phyloP scores from a whole-genome alignment of 2,888 invertebrate species.

The Tipula vernalis region DNA sequence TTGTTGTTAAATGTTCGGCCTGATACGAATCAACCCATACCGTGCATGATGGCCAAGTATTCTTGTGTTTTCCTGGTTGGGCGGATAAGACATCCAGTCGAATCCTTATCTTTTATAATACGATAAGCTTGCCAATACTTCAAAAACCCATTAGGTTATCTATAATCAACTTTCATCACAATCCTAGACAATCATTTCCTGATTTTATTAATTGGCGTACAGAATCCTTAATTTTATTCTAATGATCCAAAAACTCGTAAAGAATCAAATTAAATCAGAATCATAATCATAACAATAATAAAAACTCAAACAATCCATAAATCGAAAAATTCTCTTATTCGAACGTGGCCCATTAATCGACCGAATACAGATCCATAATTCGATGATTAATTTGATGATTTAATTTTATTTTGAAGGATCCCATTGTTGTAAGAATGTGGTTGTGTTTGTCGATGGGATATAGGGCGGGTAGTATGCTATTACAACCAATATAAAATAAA shows the following conservation, averaged over 20 bases:
- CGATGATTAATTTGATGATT: neutral
- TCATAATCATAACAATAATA: neutral
- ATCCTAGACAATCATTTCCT: neutral
- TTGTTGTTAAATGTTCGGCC: too few relatives aligned
- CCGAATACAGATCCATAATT: neutral
- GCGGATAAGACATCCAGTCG: too few relatives aligned
- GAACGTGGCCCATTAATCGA: neutral
- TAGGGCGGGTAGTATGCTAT: neutral
- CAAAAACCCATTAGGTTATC: too few relatives aligned
- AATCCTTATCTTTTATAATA: too few relatives aligned
- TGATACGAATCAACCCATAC: too few relatives aligned
- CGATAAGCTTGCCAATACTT: too few relatives aligned
- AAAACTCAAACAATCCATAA: neutral
- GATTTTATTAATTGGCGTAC: neutral
- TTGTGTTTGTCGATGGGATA: neutral
- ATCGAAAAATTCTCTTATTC: neutral
- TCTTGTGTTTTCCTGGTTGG: too few relatives aligned
- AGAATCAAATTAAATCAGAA: neutral
- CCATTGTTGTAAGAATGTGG: neutral
- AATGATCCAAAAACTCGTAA: neutral
- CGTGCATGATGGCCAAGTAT: too few relatives aligned
- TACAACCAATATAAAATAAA: neutral
- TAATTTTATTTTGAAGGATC: neutral
- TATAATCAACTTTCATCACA: too few relatives aligned
- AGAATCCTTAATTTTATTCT: neutral